Evolutionary conservation across 1,140 invertebrate species (phyloP).

Genomic region (Paraescarpia echinospica): DNA sequence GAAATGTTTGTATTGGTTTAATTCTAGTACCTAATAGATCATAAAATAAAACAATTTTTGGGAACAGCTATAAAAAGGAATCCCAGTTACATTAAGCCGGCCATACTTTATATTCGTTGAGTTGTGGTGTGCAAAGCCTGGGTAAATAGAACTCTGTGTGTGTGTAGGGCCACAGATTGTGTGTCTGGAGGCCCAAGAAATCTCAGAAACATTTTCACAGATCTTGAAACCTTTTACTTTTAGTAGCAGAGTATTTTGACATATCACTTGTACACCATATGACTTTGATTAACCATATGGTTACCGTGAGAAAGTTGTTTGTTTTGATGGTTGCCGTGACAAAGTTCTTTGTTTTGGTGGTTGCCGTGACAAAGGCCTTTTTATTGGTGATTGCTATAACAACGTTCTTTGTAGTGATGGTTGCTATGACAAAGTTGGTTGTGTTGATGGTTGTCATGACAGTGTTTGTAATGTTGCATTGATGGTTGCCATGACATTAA

Average conservation of each 20-base stretch:
- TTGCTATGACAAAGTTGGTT: background rate
- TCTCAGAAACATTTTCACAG: background rate
- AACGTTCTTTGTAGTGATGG: background rate
- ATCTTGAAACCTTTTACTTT: background rate
- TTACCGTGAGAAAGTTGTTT: too few relatives aligned
- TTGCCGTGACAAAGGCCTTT: background rate
- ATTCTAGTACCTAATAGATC: too few relatives aligned
- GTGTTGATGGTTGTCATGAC: background rate
- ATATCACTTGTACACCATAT: background rate
- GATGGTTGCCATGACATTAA: too few relatives aligned
- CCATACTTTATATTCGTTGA: background rate
- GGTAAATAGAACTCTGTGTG: background rate
- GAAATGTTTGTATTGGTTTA: background rate
- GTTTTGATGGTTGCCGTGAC: too few relatives aligned
- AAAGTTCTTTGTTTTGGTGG: too few relatives aligned
- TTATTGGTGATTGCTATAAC: background rate
- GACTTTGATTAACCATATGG: too few relatives aligned
- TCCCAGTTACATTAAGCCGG: slow-evolving; percentile 15
- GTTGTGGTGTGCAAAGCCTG: background rate
- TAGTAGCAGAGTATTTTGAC: background rate
- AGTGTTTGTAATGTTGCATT: background rate
- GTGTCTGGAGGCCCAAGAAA: background rate
- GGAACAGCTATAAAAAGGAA: too few relatives aligned
- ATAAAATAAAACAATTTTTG: too few relatives aligned
- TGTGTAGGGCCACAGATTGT: slow-evolving; percentile 3